Evolutionary conservation across 2,113 vertebrate genomes (phyloP).

Genomic region (Clarias macrocephalus): DNA sequence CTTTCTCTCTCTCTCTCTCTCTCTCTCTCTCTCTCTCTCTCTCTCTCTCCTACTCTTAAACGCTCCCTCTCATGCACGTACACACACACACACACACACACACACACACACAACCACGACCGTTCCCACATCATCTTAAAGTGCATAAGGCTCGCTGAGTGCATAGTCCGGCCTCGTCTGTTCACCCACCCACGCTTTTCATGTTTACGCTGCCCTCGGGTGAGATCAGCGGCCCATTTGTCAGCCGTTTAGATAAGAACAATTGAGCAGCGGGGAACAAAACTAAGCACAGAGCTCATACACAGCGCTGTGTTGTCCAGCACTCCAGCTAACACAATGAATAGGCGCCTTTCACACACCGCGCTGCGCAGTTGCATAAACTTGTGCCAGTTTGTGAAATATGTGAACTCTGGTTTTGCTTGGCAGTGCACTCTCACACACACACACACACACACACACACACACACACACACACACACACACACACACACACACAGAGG

Average conservation of each 20-base stretch:
- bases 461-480: not conserved
- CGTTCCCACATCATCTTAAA: slow-evolving; percentile 35
- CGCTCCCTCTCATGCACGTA: slow-evolving; percentile 10
- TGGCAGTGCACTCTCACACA: not conserved
- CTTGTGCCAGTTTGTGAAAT: slow-evolving; percentile 12
- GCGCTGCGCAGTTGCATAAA: not conserved
- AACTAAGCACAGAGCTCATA: slow-evolving; percentile 32
- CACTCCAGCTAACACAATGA: not conserved
- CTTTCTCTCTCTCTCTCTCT: slow-evolving; percentile 29
- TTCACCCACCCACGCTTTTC: not conserved
- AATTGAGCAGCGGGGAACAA: slow-evolving; percentile 30
- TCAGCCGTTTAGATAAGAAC: slow-evolving; percentile 43
- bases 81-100: slow-evolving; percentile 47
- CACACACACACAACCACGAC: slow-evolving; percentile 34
- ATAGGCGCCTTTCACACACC: slow-evolving; percentile 9
- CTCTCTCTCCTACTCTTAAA: not conserved
- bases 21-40: slow-evolving; percentile 20
- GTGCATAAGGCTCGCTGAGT: slow-evolving; percentile 11
- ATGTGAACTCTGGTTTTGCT: slow-evolving; percentile 13
- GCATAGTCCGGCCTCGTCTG: not conserved
- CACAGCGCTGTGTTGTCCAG: not conserved
- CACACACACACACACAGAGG: not conserved
- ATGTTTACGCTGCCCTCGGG: slow-evolving; percentile 22
- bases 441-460: not conserved
- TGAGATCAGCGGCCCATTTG: slow-evolving; percentile 26